Percentiles rank a stretch among this genome's conserved stretches.
These are phyloP conservation scores for Babyrousa celebensis DNA, from an alignment of 2,797 vertebrate genomes.

Conservation along the genomic window DNA sequence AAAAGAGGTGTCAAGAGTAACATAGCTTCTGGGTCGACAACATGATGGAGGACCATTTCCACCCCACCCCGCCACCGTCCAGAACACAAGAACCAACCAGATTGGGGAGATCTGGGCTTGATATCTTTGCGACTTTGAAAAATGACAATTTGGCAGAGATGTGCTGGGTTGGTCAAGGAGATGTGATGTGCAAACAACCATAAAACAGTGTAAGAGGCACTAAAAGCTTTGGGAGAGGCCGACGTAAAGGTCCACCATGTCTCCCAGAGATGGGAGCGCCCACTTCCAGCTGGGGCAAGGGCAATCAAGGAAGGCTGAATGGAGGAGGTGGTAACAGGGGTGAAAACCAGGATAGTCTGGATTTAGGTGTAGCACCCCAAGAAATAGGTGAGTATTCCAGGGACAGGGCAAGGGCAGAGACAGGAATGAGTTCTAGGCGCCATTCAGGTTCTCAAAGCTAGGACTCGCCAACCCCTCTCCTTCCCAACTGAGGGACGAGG, in stretches of 20 bases:
- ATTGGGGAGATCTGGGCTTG: neutral
- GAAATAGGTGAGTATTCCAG: neutral
- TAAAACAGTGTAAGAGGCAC: neutral
- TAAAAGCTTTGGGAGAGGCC: neutral
- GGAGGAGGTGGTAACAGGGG: neutral
- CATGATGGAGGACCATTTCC: neutral
- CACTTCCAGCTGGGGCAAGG: neutral
- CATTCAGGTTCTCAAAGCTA: neutral
- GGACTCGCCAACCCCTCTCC: rapidly evolving
- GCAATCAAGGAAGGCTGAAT: neutral
- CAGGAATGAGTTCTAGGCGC: neutral
- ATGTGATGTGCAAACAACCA: neutral
- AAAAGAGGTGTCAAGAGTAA: neutral
- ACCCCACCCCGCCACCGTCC: neutral
- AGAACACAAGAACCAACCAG: neutral
- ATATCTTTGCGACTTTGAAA: neutral
- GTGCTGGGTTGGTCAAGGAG: neutral
- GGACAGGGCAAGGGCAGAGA: neutral
- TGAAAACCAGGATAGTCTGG: neutral
- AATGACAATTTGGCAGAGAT: neutral
- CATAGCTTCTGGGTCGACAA: neutral
- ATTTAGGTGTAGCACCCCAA: neutral
- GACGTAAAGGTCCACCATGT: neutral
- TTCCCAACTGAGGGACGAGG: rapidly evolving
- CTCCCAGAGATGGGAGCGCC: neutral